Conservation (phyloP, 1,140 invertebrate genomes). For the Thaumatotibia leucotreta region DNA sequence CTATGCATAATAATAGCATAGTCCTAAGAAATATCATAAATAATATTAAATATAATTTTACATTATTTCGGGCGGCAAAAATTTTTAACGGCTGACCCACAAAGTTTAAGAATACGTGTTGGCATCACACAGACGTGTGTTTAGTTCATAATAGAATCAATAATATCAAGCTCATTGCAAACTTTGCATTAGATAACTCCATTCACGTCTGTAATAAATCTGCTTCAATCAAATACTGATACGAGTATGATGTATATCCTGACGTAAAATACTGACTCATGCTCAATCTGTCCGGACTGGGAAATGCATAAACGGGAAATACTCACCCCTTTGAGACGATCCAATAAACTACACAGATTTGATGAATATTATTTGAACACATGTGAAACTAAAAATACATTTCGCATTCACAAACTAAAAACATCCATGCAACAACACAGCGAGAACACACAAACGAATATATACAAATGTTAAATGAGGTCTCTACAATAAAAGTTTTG, state of each 20-base stretch:
- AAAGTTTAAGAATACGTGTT: neutral
- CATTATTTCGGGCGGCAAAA: neutral
- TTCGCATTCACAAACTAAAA: neutral
- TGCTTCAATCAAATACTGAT: slow-evolving; percentile 3
- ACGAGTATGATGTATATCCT: slow-evolving; percentile 6
- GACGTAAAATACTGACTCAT: slow-evolving; percentile 11
- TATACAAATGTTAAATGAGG: slow-evolving; percentile 19
- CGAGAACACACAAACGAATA: slow-evolving; percentile 18
- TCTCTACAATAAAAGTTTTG: slow-evolving; percentile 19
- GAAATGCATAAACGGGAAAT: slow-evolving; percentile 6
- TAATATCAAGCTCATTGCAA: neutral
- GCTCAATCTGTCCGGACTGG: neutral
- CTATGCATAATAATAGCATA: too few species aligned
- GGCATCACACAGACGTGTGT: neutral
- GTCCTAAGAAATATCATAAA: too few species aligned
- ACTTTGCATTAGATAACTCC: slow-evolving; percentile 7
- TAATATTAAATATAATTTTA: too few species aligned
- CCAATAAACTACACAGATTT: neutral
- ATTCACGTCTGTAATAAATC: slow-evolving; percentile 12
- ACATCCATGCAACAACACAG: slow-evolving; percentile 37
- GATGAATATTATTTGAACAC: neutral
- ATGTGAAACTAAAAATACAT: slow-evolving; percentile 1
- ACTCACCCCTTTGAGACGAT: neutral
- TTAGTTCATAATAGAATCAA: slow-evolving; percentile 5
- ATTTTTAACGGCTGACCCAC: neutral